Conservation (phyloP, 2,888 invertebrate species). For the Lasioglossum villosulum region DNA sequence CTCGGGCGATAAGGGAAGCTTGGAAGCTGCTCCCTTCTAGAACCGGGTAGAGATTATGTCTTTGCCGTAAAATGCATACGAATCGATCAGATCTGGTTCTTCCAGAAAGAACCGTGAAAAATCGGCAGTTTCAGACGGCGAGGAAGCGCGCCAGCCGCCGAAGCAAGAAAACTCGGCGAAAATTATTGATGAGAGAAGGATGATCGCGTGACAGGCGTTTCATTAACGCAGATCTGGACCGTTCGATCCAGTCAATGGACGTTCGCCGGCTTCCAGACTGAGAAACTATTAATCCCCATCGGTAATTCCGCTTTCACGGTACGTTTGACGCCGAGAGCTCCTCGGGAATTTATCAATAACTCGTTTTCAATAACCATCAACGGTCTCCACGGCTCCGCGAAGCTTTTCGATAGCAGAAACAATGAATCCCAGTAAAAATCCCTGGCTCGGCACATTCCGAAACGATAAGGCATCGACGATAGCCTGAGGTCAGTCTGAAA, state of each 20-base stretch:
- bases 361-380: background rate
- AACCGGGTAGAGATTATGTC: background rate
- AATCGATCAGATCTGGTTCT: background rate
- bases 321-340: background rate
- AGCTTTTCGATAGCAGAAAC: conserved; percentile 35
- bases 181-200: background rate
- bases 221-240: background rate
- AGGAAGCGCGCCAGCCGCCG: background rate
- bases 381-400: background rate
- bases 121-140: background rate
- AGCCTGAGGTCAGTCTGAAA: conserved; percentile 22
- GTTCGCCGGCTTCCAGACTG: background rate
- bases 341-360: background rate
- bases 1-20: background rate
- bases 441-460: background rate
- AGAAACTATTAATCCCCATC: conserved; percentile 4
- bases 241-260: conserved; percentile 9
- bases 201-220: conserved; percentile 18
- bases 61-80: no score
- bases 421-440: conserved; percentile 22
- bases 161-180: background rate
- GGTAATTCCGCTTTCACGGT: conserved; percentile 12
- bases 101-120: background rate
- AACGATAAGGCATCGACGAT: background rate
- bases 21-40: background rate